phyloP scores from a whole-genome alignment of 2,113 vertebrate genomes.

The Microtus ochrogaster region DNA sequence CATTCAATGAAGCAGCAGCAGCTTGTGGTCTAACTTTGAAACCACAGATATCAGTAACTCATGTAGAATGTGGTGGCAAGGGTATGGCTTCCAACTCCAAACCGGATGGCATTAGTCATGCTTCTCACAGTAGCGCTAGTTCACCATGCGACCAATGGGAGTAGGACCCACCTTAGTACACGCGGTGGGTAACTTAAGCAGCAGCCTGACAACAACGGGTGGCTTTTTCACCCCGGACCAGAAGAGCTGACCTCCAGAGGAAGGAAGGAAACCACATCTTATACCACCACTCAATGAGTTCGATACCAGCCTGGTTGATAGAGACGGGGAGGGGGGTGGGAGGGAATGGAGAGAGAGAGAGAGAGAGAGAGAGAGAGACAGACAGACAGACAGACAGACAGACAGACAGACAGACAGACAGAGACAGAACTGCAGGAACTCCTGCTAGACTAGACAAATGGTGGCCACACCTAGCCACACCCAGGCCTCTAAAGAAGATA shows the following conservation, averaged over 20 bases:
- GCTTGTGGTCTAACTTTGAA: background rate
- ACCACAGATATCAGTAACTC: background rate
- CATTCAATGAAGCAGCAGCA: background rate
- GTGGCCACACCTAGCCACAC: constrained; percentile 45
- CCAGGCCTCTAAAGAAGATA: constrained; percentile 35
- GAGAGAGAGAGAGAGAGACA: fast-evolving
- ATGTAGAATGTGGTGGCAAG: background rate
- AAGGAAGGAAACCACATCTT: constrained; percentile 52
- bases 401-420: too few relatives aligned
- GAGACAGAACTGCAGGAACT: background rate
- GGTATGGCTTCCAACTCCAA: background rate
- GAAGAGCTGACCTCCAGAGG: background rate
- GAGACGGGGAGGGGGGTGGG: background rate
- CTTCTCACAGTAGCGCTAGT: background rate
- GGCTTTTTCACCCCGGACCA: background rate
- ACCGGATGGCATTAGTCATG: background rate
- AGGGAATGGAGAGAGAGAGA: background rate
- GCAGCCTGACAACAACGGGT: background rate
- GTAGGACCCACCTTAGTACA: background rate
- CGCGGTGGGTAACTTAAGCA: background rate
- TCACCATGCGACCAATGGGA: background rate
- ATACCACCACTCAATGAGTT: background rate
- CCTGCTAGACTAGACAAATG: background rate
- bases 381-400: too few relatives aligned
- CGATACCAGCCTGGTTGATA: background rate